phyloP scores from a whole-genome alignment of 2,797 vertebrate species.

The Eutrigla gurnardus region DNA sequence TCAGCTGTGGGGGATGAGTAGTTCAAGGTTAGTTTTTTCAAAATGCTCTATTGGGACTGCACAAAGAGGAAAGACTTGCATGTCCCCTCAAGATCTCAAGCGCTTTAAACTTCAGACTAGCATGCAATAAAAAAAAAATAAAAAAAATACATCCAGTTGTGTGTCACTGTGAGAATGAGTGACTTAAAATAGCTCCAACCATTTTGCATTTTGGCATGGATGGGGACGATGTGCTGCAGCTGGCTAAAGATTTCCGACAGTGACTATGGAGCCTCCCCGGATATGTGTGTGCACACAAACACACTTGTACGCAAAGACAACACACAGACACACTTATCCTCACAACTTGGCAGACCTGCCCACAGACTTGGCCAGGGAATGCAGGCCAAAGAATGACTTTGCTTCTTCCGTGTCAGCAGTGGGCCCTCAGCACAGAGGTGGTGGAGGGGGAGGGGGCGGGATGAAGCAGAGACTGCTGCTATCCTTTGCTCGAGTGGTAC shows the following conservation, averaged over 20 bases:
- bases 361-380: conserved; percentile 45
- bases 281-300: conserved; percentile 44
- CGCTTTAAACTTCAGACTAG: conserved; percentile 12
- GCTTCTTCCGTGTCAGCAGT: conserved; percentile 58
- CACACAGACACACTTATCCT: conserved; percentile 41
- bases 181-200: conserved; percentile 56
- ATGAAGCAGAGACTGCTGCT: conserved; percentile 41
- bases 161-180: conserved; percentile 41
- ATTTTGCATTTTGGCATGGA: conserved; percentile 54
- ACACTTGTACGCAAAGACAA: conserved; percentile 22
- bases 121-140: not conserved
- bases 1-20: conserved; percentile 20
- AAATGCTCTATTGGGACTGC: not conserved
- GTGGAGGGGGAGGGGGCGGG: not conserved
- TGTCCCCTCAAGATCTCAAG: conserved; percentile 1
- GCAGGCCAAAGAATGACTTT: conserved; percentile 64
- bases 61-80: not conserved
- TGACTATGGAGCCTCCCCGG: conserved; percentile 47
- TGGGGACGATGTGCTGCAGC: conserved; percentile 64
- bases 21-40: conserved; percentile 12
- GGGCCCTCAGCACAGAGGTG: conserved; percentile 42
- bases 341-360: conserved; percentile 62
- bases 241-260: conserved; percentile 65
- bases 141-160: conserved; percentile 7
- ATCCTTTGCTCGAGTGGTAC: conserved; percentile 61